These are phyloP conservation scores for Diarsia dahlii DNA, from an alignment of 2,888 invertebrate genomes.

Conservation along the genomic window DNA sequence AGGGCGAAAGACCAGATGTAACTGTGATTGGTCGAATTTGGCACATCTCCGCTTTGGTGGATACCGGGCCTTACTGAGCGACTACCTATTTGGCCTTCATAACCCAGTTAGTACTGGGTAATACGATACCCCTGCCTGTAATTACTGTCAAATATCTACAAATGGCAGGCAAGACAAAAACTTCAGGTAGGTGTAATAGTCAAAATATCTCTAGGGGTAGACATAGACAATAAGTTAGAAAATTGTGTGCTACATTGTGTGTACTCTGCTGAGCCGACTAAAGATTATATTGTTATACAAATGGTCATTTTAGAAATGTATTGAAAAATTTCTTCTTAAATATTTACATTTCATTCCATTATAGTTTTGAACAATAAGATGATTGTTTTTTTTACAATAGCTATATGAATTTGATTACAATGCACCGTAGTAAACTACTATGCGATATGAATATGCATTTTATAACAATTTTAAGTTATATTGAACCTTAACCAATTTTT, in stretches of 20 bases:
- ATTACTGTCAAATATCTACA: no score
- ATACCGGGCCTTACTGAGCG: no score
- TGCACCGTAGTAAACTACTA: background rate
- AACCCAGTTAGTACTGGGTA: no score
- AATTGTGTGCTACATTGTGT: background rate
- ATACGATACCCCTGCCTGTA: no score
- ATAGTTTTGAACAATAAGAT: slow-evolving; percentile 9
- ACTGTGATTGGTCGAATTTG: no score
- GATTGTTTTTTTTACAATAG: slow-evolving; percentile 15
- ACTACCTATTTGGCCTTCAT: no score
- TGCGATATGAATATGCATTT: background rate
- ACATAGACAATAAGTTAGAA: background rate
- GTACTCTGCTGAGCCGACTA: background rate
- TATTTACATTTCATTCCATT: slow-evolving; percentile 28
- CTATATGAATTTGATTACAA: slow-evolving; percentile 11
- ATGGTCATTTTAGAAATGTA: slow-evolving; percentile 3
- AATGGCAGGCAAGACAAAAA: no score
- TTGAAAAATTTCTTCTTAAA: slow-evolving; percentile 3
- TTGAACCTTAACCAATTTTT: background rate
- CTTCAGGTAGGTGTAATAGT: background rate
- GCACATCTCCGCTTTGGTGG: no score
- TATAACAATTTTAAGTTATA: background rate
- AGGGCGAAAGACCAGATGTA: no score
- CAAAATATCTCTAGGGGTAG: background rate
- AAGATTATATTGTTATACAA: background rate